phyloP scores from a whole-genome alignment of 2,888 invertebrate species.

The Caenorhabditis doughertyi region DNA sequence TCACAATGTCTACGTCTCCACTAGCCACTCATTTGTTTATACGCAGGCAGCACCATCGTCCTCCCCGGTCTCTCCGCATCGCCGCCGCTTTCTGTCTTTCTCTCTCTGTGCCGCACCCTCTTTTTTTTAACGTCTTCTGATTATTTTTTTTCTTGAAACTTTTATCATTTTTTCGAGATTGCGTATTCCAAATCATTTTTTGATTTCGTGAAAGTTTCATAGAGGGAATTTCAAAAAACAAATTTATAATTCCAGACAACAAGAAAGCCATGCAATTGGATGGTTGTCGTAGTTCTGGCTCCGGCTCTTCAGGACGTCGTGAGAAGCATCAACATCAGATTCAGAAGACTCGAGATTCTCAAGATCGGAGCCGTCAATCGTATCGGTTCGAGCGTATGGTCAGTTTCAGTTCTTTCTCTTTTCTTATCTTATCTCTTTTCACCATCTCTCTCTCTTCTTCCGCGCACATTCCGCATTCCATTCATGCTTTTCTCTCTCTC shows the following conservation, averaged over 20 bases:
- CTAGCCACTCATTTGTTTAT: slow-evolving; percentile 27
- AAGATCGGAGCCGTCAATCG: slow-evolving; percentile 7
- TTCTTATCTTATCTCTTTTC: neutral
- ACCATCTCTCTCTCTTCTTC: slow-evolving; percentile 8
- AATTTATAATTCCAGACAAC: too few species aligned
- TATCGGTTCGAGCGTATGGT: slow-evolving; percentile 42
- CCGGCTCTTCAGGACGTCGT: neutral
- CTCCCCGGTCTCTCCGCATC: slow-evolving; percentile 5
- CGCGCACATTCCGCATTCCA: slow-evolving; percentile 38
- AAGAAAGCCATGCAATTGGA: slow-evolving; percentile 28
- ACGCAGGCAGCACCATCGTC: slow-evolving; percentile 2
- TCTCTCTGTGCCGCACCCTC: neutral
- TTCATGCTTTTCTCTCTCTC: slow-evolving; percentile 41
- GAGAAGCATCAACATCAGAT: slow-evolving; percentile 21
- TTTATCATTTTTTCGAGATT: too few species aligned
- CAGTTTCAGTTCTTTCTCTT: neutral
- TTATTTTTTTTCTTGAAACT: neutral
- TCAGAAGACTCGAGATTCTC: slow-evolving; percentile 17
- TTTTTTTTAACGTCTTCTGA: slow-evolving; percentile 6
- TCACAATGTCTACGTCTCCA: slow-evolving; percentile 14
- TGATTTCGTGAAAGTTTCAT: too few species aligned
- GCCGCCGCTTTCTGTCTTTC: slow-evolving; percentile 5
- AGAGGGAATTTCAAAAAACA: too few species aligned
- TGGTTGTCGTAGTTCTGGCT: neutral
- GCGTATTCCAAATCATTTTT: too few species aligned